Conservation (phyloP, 2,888 invertebrate species). For the Caenorhabditis sp. region DNA sequence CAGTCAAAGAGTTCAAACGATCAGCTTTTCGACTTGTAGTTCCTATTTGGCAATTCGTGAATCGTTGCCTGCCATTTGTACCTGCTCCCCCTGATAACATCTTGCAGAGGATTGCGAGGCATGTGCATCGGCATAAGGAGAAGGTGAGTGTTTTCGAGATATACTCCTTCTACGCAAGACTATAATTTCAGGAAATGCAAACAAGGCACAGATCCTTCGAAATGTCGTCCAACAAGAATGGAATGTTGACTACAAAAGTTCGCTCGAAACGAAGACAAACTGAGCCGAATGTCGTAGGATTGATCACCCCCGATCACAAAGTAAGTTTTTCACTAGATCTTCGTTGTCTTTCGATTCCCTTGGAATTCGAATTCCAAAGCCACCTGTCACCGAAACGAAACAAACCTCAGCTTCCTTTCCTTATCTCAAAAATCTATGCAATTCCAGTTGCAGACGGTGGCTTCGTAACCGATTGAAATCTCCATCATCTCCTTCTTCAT, state of each 20-base stretch:
- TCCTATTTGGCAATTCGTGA: conserved; percentile 77
- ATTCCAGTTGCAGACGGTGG: conserved; percentile 58
- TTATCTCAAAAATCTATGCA: conserved; percentile 47
- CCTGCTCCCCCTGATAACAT: conserved; percentile 80
- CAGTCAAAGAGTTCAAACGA: conserved; percentile 83
- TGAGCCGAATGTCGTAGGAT: conserved; percentile 77
- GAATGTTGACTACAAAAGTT: conserved; percentile 69
- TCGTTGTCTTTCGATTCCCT: too few species aligned
- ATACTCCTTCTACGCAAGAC: neutral
- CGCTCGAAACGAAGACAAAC: conserved; percentile 75
- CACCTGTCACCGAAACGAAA: neutral
- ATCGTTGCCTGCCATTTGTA: conserved; percentile 75
- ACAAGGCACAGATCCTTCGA: conserved; percentile 71
- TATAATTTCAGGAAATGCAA: conserved; percentile 49
- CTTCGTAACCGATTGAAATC: conserved; percentile 55
- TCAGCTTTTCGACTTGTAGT: conserved; percentile 78
- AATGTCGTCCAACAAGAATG: conserved; percentile 73
- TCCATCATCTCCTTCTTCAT: conserved; percentile 10
- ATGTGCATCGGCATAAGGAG: conserved; percentile 63
- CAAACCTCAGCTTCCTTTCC: neutral
- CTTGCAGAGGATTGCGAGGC: conserved; percentile 70
- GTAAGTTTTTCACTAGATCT: conserved; percentile 32
- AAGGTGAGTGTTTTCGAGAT: conserved; percentile 34
- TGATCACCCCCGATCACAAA: conserved; percentile 49
- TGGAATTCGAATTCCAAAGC: neutral